Conservation (phyloP, 2,888 invertebrate genomes). For the Amphipoea lucens region DNA sequence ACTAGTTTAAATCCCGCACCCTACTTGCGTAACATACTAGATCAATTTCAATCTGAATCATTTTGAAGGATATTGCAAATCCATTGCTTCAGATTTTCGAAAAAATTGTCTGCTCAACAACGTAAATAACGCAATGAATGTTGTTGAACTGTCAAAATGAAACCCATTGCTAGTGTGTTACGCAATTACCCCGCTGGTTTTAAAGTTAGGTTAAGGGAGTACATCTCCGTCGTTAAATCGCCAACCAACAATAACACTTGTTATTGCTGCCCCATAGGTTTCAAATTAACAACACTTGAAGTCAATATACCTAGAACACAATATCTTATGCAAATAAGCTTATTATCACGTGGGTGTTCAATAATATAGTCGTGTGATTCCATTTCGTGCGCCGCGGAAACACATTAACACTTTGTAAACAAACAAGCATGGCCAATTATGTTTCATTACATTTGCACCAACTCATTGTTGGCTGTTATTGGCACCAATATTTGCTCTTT, state of each 20-base stretch:
- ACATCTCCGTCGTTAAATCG: neutral
- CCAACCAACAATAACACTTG: constrained; percentile 3
- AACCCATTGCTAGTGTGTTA: neutral
- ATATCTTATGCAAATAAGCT: constrained; percentile 51
- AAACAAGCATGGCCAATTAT: constrained; percentile 33
- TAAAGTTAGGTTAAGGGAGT: neutral
- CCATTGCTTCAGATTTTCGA: no score
- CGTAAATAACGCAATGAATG: no score
- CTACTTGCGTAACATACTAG: no score
- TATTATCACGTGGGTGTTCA: constrained; percentile 41
- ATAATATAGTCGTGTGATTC: constrained; percentile 53
- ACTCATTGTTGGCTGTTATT: constrained; percentile 16
- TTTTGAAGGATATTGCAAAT: no score
- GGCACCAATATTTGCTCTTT: constrained; percentile 36
- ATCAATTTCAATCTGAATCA: no score
- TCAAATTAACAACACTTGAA: constrained; percentile 39
- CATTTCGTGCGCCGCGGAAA: constrained; percentile 35
- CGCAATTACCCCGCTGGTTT: neutral
- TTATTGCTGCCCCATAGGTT: constrained; percentile 20
- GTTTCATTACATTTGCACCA: constrained; percentile 13
- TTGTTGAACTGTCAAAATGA: no score
- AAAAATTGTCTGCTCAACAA: no score
- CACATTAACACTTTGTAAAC: constrained; percentile 32
- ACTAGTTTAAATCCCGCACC: neutral
- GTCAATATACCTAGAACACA: constrained; percentile 40